phyloP scores from a whole-genome alignment of 1,140 invertebrate species.

The Globodera rostochiensis region DNA sequence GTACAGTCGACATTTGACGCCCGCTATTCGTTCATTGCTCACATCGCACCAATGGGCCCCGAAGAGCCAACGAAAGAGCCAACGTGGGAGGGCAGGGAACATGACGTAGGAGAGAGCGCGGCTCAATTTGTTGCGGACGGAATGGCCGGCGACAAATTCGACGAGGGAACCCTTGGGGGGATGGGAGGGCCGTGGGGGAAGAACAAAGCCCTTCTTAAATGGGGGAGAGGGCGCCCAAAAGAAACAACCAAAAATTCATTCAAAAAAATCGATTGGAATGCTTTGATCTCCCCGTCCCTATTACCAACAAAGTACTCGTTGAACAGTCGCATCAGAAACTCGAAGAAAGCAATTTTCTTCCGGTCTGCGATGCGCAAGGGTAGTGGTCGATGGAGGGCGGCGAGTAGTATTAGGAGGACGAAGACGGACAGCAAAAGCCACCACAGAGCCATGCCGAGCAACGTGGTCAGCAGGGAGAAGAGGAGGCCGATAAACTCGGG shows the following conservation, averaged over 20 bases:
- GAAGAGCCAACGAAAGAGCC: conserved; percentile 6
- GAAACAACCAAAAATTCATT: background rate
- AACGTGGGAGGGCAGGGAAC: conserved; percentile 42
- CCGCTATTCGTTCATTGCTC: conserved; percentile 42
- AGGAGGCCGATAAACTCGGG: background rate
- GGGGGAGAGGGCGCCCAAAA: no score
- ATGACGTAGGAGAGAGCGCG: conserved; percentile 51
- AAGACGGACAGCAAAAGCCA: conserved; percentile 41
- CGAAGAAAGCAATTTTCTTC: conserved; percentile 53
- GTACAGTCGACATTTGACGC: conserved; percentile 60
- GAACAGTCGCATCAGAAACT: conserved; percentile 54
- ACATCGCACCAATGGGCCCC: conserved; percentile 51
- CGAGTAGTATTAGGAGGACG: conserved; percentile 49
- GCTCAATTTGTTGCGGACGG: conserved; percentile 50
- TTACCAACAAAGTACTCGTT: conserved; percentile 59
- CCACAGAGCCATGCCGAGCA: conserved; percentile 44
- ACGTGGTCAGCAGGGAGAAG: conserved; percentile 22
- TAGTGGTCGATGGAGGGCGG: conserved; percentile 51
- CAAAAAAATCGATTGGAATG: background rate
- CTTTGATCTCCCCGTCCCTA: no score
- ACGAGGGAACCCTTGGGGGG: conserved; percentile 52
- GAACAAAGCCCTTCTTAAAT: background rate
- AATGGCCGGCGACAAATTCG: conserved; percentile 51
- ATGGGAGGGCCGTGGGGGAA: background rate
- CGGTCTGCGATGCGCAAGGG: conserved; percentile 57